Evolutionary conservation across 2,113 vertebrate genomes (phyloP), one percentile per base, ranked within the genome.

Genomic region (Panurus biarmicus): DNA sequence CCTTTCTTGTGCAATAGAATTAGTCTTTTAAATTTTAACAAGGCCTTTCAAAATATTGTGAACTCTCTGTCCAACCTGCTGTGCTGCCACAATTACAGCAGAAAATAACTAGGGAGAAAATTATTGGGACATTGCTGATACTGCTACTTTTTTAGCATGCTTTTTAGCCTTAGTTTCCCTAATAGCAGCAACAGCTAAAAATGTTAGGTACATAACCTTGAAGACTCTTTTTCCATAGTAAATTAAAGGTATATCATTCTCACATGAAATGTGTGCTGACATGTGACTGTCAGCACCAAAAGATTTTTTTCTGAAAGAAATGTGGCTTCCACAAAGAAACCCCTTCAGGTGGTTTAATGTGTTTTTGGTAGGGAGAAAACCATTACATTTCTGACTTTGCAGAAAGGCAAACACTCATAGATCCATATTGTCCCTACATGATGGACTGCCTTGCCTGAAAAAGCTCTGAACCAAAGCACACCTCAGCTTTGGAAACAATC

Each of bases 1-100:
- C 90, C 91, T 85, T 87, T 84, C 74, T 94, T 96, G 70, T 61
- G 91, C 77, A 95, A 94, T 65, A 90, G 79, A 88, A 88, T 14
- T n/a, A 31, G 54, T 36, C 60, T 80, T 88, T 70, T 88, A 80
- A 91, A 95, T 79, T 69, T 72, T 76, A 87, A 85, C 77, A 35
- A 85, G 50, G 35, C 25, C 48, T 92, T 94, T 87, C 62, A 94
- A 94, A 95, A 94, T 82, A 87, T 66, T 92, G 75, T 9, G 29
- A 75, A 69, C 23, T 60, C 40, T 23, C 14, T 9, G 71, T 50
- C 35, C 36, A 87, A n/a, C 38, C 70, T 47, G 23, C 74, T 82
- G 53, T 28, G 62, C 42, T 91, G 33, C 45, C 50, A 79, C 73
- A 89, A 65, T 70, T 77, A 72, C 65, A 75, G 29, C 66, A 79